Base-by-base conservation (phyloP, 1,140 invertebrate genomes). In the Stratiolaelaps scimitus region DNA sequence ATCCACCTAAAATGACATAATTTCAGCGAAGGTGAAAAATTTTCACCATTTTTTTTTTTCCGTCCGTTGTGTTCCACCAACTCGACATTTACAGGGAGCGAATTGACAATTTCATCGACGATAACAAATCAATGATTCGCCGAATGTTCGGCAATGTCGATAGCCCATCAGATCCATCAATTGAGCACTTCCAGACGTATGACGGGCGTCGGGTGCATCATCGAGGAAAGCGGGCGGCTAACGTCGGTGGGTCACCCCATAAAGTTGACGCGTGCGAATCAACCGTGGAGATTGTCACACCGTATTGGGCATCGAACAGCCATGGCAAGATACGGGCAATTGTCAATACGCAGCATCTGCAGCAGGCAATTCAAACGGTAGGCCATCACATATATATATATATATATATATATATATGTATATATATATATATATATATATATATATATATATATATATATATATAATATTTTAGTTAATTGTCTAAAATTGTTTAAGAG, bases 291-390 rank as follows among this genome's bases (percentile, higher is more conserved):
- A 89, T 93, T 68, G 84, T 90, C 7, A 92, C 89, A 0, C 90
- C 90, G 0, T 93, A 91, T 73, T 93, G 89, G 89, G 89, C 89
- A 0, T 84, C 87, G 2, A 93, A 92, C 75, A 90, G 87, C 7
- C 87, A 87, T 1, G 88, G 88, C 44, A 91, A 92, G 78, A 82
- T 91, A 29, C 79, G 89, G 26, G 89, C 89, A 1, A 88, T 93
- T 66, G 89, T 93, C 15, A 93, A 93, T 75, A 92, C 88, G 1
- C 88, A 91, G 76, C 89, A 92, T 75, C 90, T 93, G 71, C 89
- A 92, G 72, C 90, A 93, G 77, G 89, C 89, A 10, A 91, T 93
- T 73, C 90, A 92, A 75, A 89, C 92, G 75, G 90, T 92, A 83
- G 85, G 91, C 67, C 34, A 6, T 10, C n/a, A n/a, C n/a, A n/a